phyloP scores from a whole-genome alignment of 2,888 invertebrate genomes.

The Terebella lapidaria region DNA sequence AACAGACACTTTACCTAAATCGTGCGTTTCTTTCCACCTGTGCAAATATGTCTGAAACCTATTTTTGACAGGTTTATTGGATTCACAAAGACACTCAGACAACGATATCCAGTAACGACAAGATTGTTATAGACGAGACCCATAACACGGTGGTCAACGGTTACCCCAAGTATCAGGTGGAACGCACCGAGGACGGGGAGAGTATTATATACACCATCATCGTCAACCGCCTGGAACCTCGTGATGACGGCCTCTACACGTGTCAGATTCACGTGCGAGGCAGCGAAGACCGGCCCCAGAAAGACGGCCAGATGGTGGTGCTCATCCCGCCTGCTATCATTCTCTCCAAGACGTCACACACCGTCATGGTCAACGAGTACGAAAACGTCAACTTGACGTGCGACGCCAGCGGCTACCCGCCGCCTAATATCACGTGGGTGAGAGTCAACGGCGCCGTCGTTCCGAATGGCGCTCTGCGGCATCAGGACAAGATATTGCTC shows the following conservation, averaged over 20 bases:
- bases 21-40: too few relatives aligned
- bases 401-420: slow-evolving; percentile 40
- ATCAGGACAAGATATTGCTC: not conserved
- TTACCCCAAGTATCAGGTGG: slow-evolving; percentile 20
- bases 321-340: slow-evolving; percentile 37
- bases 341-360: slow-evolving; percentile 30
- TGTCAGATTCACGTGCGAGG: slow-evolving; percentile 22
- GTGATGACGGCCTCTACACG: slow-evolving; percentile 20
- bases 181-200: slow-evolving; percentile 9
- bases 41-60: too few relatives aligned
- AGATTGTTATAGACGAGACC: slow-evolving; percentile 19
- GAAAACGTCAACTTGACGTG: slow-evolving; percentile 33
- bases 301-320: slow-evolving; percentile 23
- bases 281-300: slow-evolving; percentile 10
- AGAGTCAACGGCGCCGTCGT: slow-evolving; percentile 38
- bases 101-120: slow-evolving; percentile 21
- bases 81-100: slow-evolving; percentile 19
- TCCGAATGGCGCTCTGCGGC: slow-evolving; percentile 17
- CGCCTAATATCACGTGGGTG: slow-evolving; percentile 51
- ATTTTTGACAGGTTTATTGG: slow-evolving; percentile 20
- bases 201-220: slow-evolving; percentile 17
- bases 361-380: slow-evolving; percentile 32
- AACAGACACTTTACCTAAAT: too few relatives aligned
- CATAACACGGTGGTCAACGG: slow-evolving; percentile 22
- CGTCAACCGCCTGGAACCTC: slow-evolving; percentile 20